Conservation (phyloP, 2,888 invertebrate species). For the Chesias legatella region DNA sequence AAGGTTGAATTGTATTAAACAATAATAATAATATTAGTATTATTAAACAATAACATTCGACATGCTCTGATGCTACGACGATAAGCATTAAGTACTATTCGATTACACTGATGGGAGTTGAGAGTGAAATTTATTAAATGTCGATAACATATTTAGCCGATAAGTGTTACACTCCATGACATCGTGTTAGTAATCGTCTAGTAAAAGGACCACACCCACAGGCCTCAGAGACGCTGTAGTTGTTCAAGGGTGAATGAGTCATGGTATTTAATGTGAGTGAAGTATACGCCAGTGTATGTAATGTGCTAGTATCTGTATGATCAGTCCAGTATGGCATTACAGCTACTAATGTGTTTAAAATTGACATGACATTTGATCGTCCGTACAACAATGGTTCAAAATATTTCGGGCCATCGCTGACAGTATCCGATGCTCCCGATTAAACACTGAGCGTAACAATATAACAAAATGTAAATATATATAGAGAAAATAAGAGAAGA, state of each 20-base stretch:
- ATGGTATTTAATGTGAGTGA: slow-evolving; percentile 75
- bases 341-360: slow-evolving; percentile 66
- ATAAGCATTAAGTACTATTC: slow-evolving; percentile 55
- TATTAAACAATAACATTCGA: slow-evolving; percentile 36
- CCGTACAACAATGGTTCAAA: slow-evolving; percentile 44
- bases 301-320: slow-evolving; percentile 71
- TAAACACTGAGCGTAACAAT: slow-evolving; percentile 69
- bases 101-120: slow-evolving; percentile 43
- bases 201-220: slow-evolving; percentile 67
- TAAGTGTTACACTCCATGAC: slow-evolving; percentile 17
- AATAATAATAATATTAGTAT: slow-evolving; percentile 34
- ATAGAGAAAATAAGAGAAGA: slow-evolving; percentile 43
- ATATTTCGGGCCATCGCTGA: slow-evolving; percentile 38
- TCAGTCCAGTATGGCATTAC: slow-evolving; percentile 68
- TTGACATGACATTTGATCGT: slow-evolving; percentile 32
- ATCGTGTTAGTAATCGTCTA: slow-evolving; percentile 52
- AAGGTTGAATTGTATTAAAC: slow-evolving; percentile 20
- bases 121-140: not conserved
- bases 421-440: slow-evolving; percentile 47
- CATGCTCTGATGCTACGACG: slow-evolving; percentile 62
- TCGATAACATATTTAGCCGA: not conserved
- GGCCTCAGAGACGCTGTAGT: slow-evolving; percentile 57
- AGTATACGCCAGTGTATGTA: slow-evolving; percentile 74
- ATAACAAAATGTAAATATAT: slow-evolving; percentile 56
- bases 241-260: slow-evolving; percentile 72